Evolutionary conservation across 2,797 vertebrate genomes (phyloP).

Genomic region (Sebastes oblongus): DNA sequence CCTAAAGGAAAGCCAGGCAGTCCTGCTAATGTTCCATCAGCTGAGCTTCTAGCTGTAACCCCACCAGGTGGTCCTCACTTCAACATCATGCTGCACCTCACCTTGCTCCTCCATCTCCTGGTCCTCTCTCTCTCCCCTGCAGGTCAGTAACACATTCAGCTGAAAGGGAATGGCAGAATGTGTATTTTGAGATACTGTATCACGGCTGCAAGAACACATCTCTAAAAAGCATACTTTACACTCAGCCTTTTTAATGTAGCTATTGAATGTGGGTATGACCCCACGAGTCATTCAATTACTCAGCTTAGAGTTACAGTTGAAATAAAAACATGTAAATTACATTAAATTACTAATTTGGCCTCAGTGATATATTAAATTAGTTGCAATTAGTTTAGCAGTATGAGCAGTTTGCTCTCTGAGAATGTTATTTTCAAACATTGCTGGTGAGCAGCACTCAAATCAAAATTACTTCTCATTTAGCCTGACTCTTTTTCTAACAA

Average conservation of each 20-base stretch:
- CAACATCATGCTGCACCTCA: constrained; percentile 78
- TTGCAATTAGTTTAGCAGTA: constrained; percentile 3
- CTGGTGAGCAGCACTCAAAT: background rate
- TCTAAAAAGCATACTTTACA: background rate
- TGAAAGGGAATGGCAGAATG: background rate
- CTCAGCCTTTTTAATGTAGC: background rate
- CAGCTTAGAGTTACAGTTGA: background rate
- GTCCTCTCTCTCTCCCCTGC: constrained; percentile 53
- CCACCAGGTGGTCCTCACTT: constrained; percentile 69
- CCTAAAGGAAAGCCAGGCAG: constrained; percentile 65
- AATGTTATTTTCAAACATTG: background rate
- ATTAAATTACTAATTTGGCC: background rate
- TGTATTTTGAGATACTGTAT: background rate
- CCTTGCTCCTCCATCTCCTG: constrained; percentile 73
- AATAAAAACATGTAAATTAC: background rate
- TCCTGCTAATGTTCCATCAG: constrained; percentile 79
- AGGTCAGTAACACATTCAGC: constrained; percentile 62
- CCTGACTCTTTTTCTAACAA: background rate
- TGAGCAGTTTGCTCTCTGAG: background rate
- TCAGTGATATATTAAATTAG: background rate
- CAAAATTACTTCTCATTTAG: constrained; percentile 7
- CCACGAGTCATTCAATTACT: background rate
- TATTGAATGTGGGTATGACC: background rate
- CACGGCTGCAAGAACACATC: background rate
- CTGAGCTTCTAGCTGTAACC: constrained; percentile 68